Percentiles rank a stretch among this genome's conserved stretches.
phyloP scores from a whole-genome alignment of 2,888 invertebrate species.

The Palloptera scutellata region DNA sequence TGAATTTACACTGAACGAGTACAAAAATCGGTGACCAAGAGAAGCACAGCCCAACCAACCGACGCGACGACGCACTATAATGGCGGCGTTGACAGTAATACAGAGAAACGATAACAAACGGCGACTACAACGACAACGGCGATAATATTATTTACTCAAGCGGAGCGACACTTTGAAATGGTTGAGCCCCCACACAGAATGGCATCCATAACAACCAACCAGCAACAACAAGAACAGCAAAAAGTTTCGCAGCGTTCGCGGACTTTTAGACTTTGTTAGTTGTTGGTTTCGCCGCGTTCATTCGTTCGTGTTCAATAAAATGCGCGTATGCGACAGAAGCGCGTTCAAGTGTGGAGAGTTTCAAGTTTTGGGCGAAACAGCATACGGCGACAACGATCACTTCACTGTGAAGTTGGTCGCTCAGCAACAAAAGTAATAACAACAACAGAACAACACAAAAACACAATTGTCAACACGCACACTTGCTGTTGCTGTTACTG shows the following conservation, averaged over 20 bases:
- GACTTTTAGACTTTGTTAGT: neutral
- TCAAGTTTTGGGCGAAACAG: constrained; percentile 23
- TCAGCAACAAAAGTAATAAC: constrained; percentile 32
- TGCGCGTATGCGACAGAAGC: constrained; percentile 9
- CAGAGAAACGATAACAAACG: neutral
- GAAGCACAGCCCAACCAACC: neutral
- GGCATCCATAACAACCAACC: constrained; percentile 36
- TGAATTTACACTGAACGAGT: no score
- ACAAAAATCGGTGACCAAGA: neutral
- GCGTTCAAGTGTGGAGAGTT: constrained; percentile 41
- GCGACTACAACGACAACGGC: constrained; percentile 29
- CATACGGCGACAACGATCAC: constrained; percentile 29
- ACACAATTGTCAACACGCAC: constrained; percentile 29
- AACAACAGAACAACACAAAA: constrained; percentile 32
- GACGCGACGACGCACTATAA: neutral
- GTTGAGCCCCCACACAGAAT: constrained; percentile 51
- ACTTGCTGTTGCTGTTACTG: constrained; percentile 1
- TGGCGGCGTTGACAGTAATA: no score
- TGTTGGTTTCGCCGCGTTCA: constrained; percentile 26
- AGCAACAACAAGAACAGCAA: constrained; percentile 27
- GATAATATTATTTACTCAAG: constrained; percentile 58
- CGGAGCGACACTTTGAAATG: constrained; percentile 56
- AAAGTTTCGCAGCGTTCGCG: constrained; percentile 10
- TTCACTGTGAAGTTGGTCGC: constrained; percentile 19
- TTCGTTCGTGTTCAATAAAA: neutral